Evolutionary conservation across 2,113 vertebrate species (phyloP).

Genomic region (Drymodes brunneopygia): DNA sequence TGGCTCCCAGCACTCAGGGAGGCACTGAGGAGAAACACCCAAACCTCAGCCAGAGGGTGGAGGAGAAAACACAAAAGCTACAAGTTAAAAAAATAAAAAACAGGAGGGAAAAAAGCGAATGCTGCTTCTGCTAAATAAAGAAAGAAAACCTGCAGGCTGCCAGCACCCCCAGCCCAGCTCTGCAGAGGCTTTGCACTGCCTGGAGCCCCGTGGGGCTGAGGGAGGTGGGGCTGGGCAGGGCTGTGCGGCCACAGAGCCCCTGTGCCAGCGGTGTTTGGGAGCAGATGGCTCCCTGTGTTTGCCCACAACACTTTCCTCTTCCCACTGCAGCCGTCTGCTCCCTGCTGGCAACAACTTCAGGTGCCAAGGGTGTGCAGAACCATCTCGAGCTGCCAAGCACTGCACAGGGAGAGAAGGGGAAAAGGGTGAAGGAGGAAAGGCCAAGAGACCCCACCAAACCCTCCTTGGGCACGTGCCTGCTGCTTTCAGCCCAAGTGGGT

Average conservation of each 20-base stretch:
- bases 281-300: not conserved
- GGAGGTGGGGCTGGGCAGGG: not conserved
- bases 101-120: not conserved
- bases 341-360: not conserved
- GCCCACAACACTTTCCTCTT: not conserved
- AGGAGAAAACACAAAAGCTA: not conserved
- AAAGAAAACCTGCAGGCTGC: not conserved
- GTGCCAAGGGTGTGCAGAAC: not conserved
- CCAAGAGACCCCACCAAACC: not conserved
- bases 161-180: not conserved
- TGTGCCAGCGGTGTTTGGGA: not conserved
- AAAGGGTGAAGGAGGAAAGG: not conserved
- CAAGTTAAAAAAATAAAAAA: not conserved
- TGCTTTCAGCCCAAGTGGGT: not conserved
- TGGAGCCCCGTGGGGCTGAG: not conserved
- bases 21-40: not conserved
- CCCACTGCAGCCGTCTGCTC: constrained; percentile 40
- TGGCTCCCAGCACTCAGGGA: not conserved
- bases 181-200: not conserved
- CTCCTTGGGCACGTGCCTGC: not conserved
- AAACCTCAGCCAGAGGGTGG: fast-evolving
- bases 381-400: not conserved
- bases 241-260: not conserved
- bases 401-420: not conserved
- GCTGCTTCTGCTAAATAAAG: not conserved